These are phyloP conservation scores for Rhipidura dahli DNA, from an alignment of 2,113 vertebrate genomes.

Conservation along the genomic window DNA sequence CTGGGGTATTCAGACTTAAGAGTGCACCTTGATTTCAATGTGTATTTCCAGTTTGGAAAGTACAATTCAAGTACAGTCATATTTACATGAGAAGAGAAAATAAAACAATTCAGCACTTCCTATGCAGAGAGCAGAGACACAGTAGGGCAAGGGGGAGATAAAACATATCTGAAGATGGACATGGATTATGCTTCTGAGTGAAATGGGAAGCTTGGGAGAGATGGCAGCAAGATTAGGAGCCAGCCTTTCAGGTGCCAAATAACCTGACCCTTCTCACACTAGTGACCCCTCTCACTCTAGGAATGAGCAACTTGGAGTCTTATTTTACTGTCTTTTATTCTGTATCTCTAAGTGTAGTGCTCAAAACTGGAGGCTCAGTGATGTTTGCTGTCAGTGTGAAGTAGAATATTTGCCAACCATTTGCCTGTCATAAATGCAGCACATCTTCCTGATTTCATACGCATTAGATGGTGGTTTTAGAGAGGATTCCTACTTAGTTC, in stretches of 20 bases:
- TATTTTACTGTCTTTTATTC: neutral
- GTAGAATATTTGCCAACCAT: neutral
- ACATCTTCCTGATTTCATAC: neutral
- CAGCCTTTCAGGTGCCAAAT: neutral
- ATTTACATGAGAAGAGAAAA: neutral
- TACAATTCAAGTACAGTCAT: neutral
- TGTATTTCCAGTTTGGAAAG: neutral
- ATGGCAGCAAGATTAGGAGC: neutral
- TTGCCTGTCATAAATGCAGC: neutral
- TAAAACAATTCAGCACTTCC: neutral
- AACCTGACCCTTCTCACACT: fast-evolving
- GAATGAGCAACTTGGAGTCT: neutral
- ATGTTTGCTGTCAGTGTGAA: neutral
- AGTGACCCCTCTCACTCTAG: neutral
- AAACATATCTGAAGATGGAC: neutral
- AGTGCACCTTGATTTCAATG: neutral
- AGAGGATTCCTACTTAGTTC: neutral
- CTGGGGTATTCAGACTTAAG: neutral
- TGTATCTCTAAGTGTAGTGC: neutral
- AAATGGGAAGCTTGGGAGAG: neutral
- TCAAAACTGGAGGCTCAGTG: neutral
- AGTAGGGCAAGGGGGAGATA: neutral
- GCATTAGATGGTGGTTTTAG: neutral
- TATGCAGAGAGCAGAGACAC: neutral
- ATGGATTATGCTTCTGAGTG: neutral